Evolutionary conservation across 2,888 invertebrate species (phyloP).

Genomic region (Aspidiotus destructor): DNA sequence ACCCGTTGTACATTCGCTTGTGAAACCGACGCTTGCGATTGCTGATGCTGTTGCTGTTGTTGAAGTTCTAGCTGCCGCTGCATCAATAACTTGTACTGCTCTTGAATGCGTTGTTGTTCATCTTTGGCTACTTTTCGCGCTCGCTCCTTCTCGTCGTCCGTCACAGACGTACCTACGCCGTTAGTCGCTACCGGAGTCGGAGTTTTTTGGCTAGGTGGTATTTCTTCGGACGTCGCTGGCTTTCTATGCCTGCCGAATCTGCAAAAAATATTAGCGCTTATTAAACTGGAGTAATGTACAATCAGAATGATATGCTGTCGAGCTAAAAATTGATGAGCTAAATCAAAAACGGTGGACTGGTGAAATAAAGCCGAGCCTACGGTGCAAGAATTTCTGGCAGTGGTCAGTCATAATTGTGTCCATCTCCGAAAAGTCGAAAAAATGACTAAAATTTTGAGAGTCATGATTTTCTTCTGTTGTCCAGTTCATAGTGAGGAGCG

Average conservation of each 20-base stretch:
- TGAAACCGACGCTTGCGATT: constrained; percentile 43
- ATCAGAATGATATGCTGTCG: no score
- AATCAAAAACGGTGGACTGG: no score
- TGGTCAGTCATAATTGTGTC: no score
- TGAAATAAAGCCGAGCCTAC: no score
- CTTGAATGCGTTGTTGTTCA: constrained; percentile 44
- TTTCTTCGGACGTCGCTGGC: constrained; percentile 36
- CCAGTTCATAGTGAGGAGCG: no score
- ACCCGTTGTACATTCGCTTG: constrained; percentile 47
- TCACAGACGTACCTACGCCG: constrained; percentile 40
- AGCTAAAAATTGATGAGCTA: no score
- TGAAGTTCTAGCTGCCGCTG: constrained; percentile 40
- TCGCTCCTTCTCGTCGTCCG: constrained; percentile 40
- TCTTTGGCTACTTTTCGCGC: constrained; percentile 41
- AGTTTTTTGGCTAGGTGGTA: no score
- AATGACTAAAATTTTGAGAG: no score
- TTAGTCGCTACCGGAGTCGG: constrained; percentile 34
- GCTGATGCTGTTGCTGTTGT: constrained; percentile 42
- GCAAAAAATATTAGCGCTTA: constrained; percentile 13
- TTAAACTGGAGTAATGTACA: no score
- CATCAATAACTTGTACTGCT: constrained; percentile 43
- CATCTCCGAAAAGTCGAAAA: no score
- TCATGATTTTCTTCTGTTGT: no score
- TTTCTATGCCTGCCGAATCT: constrained; percentile 60
- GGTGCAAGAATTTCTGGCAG: no score